Base-by-base conservation (phyloP, 2,113 vertebrate species). In the Ciconia maguari region DNA sequence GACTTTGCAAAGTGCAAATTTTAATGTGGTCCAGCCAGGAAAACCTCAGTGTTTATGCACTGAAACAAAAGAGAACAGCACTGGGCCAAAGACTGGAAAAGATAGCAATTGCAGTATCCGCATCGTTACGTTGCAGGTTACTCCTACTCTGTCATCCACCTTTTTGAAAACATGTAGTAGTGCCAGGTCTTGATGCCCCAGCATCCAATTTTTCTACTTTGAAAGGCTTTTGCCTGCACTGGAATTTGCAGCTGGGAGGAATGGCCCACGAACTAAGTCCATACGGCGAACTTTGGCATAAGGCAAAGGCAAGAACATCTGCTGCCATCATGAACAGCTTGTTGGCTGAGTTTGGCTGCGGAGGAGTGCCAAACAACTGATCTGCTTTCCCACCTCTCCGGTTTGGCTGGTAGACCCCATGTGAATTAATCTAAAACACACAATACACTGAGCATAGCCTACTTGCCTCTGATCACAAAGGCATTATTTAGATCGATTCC, bases 231-330 rank as follows among this genome's bases (percentile, higher is more conserved):
- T 87, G 49, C 54, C 57, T 91, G 30, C 7, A 21, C 69, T 87
- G 92, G 83, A 94, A 93, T 91, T 85, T 93, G 87, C 64, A 91
- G 44, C 54, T 95, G 81, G 70, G 51, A 84, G 79, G 42, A 71
- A 90, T 1, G 41, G 71, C 71, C 70, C 54, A 78, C 1, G 19
- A 58, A 71, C 79, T 55, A 48, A 77, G 52, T 46, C 70, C 91
- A 83, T 78, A 72, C 0, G 1, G 60, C 10, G 2, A 89, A 75
- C 46, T 82, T 11, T 74, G 93, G 94, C 78, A 24, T 48, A 70
- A 82, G 17, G 90, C 65, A 89, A 78, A 78, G 82, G 51, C 77
- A 93, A 91, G 65, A 94, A 80, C 66, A 79, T 51, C 84, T 94
- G 83, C 68, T 90, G 74, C 75, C 78, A 79, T 81, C 68, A 36